Evolutionary conservation across 2,888 invertebrate species (phyloP), one percentile per base, ranked within the genome.

Genomic region (Caenorhabditis parvicauda): DNA sequence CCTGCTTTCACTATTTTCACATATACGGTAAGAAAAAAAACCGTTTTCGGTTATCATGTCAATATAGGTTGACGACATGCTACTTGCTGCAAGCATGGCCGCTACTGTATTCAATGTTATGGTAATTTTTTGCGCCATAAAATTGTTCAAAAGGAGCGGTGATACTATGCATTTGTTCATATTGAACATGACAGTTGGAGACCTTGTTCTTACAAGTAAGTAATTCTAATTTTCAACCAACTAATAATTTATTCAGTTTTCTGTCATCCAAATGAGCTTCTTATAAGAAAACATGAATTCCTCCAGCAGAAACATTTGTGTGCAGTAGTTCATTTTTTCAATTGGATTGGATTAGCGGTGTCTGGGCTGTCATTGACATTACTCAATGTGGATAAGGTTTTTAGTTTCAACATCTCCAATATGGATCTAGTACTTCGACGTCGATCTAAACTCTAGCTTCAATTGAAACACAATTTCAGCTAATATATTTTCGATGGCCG

Each of bases 121-220:
- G 59, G 79, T 79, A 37, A 73, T 79, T 24, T 75, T 79, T 54
- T 79, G 79, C 52, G 79, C 79, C n/a, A 62, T 80, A n/a, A 73
- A 76, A 61, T 35, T 73, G 9, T 73, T 66, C 63, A 68, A 67
- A 58, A 48, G 78, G 43, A 75, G 74, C 54, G 79, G 79, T 0
- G 79, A 79, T 49, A 80, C 80, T 19, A 79, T 79, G 79, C 80
- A 80, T 51, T 54, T 79, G 29, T 79, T 79, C 52, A 80, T 79
- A 41, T 59, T 80, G 28, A 80, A 79, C 47, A 79, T 79, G 79
- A 79, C 79, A 5, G 56, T 75, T 32, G 79, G 79, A 3, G 79
- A 79, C 51, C 59, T 80, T 4, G 66, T 79, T 6, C 55, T 79
- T n/a, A 79, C 79, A 47, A 74, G 77, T 79, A 17, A 38, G 51